Evolutionary conservation across 2,888 invertebrate species (phyloP).

Genomic region (Crematogaster levior): DNA sequence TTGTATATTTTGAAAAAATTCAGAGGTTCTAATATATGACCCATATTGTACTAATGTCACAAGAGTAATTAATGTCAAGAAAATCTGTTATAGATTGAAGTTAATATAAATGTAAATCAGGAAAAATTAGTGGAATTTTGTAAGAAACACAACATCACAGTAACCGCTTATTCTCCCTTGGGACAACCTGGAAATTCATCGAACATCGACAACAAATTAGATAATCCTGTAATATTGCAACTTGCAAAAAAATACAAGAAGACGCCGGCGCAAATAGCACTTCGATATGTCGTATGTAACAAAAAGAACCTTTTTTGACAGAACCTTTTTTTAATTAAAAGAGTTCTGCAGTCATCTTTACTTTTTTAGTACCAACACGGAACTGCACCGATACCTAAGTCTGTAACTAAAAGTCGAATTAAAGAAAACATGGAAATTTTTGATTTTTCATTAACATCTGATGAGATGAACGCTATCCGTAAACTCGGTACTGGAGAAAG

Average conservation of each 20-base stretch:
- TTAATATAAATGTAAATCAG: constrained; percentile 92
- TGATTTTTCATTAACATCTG: constrained; percentile 87
- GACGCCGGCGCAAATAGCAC: constrained; percentile 89
- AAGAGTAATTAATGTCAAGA: not conserved
- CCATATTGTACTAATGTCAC: not conserved
- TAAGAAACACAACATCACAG: constrained; percentile 88
- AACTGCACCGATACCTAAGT: constrained; percentile 89
- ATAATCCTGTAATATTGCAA: constrained; percentile 88
- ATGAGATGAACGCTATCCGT: constrained; percentile 86
- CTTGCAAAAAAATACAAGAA: constrained; percentile 90
- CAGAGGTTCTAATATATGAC: not conserved
- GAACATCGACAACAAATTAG: constrained; percentile 89
- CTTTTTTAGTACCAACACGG: constrained; percentile 81
- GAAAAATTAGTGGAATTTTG: constrained; percentile 90
- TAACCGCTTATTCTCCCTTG: constrained; percentile 94
- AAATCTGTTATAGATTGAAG: constrained; percentile 88
- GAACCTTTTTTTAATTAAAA: not conserved
- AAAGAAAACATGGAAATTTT: constrained; percentile 89
- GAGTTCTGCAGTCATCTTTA: not conserved
- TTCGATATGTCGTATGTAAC: constrained; percentile 88
- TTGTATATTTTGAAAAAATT: not conserved
- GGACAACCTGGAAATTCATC: constrained; percentile 92
- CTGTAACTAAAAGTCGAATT: constrained; percentile 88
- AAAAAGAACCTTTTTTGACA: not conserved
- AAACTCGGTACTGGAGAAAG: constrained; percentile 89